Conservation (phyloP, 2,888 invertebrate genomes). For the Amiota communis region DNA sequence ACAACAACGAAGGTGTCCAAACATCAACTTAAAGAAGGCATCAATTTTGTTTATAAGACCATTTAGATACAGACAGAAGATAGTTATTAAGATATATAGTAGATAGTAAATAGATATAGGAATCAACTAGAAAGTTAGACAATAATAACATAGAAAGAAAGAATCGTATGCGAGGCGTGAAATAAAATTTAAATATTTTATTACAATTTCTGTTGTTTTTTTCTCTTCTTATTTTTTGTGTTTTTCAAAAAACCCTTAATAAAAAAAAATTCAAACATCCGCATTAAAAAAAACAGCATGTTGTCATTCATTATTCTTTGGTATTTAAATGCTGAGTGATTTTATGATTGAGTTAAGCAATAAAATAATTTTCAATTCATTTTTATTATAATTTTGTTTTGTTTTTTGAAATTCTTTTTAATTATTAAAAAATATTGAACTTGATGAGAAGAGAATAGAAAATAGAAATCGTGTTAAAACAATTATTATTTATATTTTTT, state of each 20-base stretch:
- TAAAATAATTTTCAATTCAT: no score
- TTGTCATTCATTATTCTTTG: not conserved
- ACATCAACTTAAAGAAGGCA: slow-evolving; percentile 33
- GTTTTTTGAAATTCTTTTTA: no score
- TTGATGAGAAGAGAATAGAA: no score
- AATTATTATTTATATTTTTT: no score
- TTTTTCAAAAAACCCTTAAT: no score
- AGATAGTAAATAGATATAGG: not conserved
- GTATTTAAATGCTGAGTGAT: slow-evolving; percentile 39
- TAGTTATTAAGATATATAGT: not conserved
- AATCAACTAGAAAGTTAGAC: not conserved
- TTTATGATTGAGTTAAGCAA: slow-evolving; percentile 40
- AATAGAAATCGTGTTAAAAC: no score
- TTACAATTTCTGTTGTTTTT: slow-evolving; percentile 34
- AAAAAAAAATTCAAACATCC: not conserved
- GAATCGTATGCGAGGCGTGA: slow-evolving; percentile 38
- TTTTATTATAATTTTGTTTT: no score
- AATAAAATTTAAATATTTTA: slow-evolving; percentile 46
- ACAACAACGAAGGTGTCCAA: slow-evolving; percentile 25
- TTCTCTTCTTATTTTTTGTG: no score
- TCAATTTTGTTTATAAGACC: slow-evolving; percentile 48
- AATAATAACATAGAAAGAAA: not conserved
- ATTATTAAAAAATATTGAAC: no score
- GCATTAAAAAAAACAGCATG: slow-evolving; percentile 5
- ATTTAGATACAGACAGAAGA: slow-evolving; percentile 22